These are phyloP conservation scores for Diadromus collaris DNA, from an alignment of 2,888 invertebrate genomes.

Conservation along the genomic window DNA sequence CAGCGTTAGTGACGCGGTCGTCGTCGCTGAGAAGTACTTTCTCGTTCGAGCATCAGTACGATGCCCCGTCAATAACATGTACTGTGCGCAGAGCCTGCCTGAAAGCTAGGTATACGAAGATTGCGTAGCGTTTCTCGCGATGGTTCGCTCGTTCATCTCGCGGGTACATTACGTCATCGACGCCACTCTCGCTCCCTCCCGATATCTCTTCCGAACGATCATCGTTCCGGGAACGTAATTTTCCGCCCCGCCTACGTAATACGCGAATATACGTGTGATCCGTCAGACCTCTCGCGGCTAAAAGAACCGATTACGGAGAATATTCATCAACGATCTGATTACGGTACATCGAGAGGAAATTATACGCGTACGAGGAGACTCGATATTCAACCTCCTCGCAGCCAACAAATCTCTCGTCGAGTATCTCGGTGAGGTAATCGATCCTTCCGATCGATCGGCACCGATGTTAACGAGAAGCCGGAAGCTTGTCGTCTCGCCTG, in stretches of 20 bases:
- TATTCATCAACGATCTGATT: slow-evolving; percentile 45
- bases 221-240: slow-evolving; percentile 58
- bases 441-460: slow-evolving; percentile 23
- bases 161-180: slow-evolving; percentile 51
- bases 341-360: slow-evolving; percentile 20
- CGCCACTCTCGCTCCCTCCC: slow-evolving; percentile 32
- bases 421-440: slow-evolving; percentile 11
- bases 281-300: slow-evolving; percentile 17
- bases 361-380: slow-evolving; percentile 1
- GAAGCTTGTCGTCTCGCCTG: neutral
- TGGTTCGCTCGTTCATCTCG: slow-evolving; percentile 18
- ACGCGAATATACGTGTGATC: slow-evolving; percentile 42
- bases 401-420: slow-evolving; percentile 15
- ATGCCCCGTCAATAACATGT: slow-evolving; percentile 49
- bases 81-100: slow-evolving; percentile 36
- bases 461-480: slow-evolving; percentile 5
- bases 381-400: neutral
- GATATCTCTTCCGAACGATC: slow-evolving; percentile 54
- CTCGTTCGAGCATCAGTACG: neutral
- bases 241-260: slow-evolving; percentile 54
- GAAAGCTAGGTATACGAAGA: slow-evolving; percentile 13
- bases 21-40: neutral
- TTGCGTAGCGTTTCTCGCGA: slow-evolving; percentile 33
- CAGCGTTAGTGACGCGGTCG: too few species aligned
- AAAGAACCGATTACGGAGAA: slow-evolving; percentile 38